A percentile compares a stretch with the other conserved stretches of the same genome.
phyloP scores from a whole-genome alignment of 2,888 invertebrate species.

The Eupithecia exiguata region DNA sequence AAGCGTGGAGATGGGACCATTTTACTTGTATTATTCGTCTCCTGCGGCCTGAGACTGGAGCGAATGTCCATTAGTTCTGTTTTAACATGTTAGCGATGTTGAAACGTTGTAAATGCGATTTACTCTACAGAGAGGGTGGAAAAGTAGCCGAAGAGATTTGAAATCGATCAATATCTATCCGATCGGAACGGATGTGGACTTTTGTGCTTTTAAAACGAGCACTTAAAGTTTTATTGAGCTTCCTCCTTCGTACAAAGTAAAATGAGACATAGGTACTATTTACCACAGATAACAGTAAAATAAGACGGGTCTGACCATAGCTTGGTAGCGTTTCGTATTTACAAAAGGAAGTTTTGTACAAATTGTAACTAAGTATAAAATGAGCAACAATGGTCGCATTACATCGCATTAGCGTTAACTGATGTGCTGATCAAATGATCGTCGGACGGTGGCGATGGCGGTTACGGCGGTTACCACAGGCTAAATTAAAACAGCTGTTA shows the following conservation, averaged over 20 bases:
- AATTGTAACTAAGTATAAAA: conserved; percentile 9
- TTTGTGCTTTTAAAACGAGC: conserved; percentile 51
- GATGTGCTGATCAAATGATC: conserved; percentile 60
- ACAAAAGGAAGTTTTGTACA: not conserved
- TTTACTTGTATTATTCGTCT: conserved; percentile 84
- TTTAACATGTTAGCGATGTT: conserved; percentile 84
- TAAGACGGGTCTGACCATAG: not conserved
- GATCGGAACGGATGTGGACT: conserved; percentile 66
- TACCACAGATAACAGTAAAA: not conserved
- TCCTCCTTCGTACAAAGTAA: conserved; percentile 4
- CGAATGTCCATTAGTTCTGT: conserved; percentile 85
- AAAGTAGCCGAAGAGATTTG: conserved; percentile 77
- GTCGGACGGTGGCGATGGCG: conserved; percentile 42
- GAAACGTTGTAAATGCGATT: conserved; percentile 84
- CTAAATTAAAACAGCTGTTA: conserved; percentile 16
- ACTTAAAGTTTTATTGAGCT: conserved; percentile 33
- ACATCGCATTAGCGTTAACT: conserved; percentile 72
- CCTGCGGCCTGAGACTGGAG: conserved; percentile 82
- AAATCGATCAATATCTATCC: conserved; percentile 68
- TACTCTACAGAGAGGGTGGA: conserved; percentile 80
- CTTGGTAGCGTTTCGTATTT: not conserved
- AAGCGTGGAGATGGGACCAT: conserved; percentile 84
- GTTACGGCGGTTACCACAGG: conserved; percentile 45
- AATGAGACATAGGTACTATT: not conserved
- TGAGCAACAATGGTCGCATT: conserved; percentile 68